Evolutionary conservation across 1,140 invertebrate species (phyloP), one percentile per base, ranked within the genome.

Genomic region (Sarcophaga peregrina): DNA sequence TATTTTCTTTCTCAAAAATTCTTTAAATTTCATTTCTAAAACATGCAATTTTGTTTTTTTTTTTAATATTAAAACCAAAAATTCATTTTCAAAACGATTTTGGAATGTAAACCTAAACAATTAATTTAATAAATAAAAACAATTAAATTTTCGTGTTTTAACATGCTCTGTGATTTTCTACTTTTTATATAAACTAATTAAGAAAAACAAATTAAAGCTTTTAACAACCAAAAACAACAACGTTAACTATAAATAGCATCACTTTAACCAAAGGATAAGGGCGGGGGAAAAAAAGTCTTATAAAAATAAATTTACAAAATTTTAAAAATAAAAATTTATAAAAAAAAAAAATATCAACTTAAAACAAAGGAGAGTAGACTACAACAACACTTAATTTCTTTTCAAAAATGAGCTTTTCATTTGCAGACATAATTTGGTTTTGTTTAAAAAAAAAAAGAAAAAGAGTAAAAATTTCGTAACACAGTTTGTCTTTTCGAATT

Each of bases 91-190:
- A 15, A 82, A 17, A 83, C 62, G 20, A 83, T 68, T 76, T 83
- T 83, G 83, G 80, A 81, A 83, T 83, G 83, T 83, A 37, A 74
- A 47, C 83, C 83, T 81, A 81, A 83, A 81, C 25, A 37, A 37
- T 37, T 50, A 48, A 50, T 17, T 17, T n/a, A n/a, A 52, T 52
- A 80, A 50, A 47, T 52, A 50, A 47, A 78, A 80, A 50, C 13
- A 58, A 17, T 37, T 68, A 13, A 17, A 83, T n/a, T 48, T 50
- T 37, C 17, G 68, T 68, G 25, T 3, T 73, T 50, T 10, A 52
- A 68, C 17, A 72, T 72, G 62, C 62, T 72, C 37, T 72, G 6
- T 25, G 4, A n/a, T 1, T 37, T 37, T 37, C 25, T 37, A 10
- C 13, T 52, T 52, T 52, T 52, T 10, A 52, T 10, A 52, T 52